Conservation (phyloP, 2,797 vertebrate genomes). For the Pelobates cultripes region DNA sequence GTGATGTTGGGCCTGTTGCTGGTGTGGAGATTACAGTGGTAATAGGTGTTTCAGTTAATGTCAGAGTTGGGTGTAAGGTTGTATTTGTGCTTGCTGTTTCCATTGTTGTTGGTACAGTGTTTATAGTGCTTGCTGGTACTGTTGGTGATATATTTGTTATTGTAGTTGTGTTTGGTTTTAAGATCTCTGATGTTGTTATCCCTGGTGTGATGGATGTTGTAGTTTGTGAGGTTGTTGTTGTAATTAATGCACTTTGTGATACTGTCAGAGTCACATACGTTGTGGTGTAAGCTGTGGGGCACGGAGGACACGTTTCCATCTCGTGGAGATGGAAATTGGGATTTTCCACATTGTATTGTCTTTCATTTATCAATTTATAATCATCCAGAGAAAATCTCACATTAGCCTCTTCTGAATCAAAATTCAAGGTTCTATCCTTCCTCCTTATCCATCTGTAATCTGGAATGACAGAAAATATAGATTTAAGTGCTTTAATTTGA, state of each 20-base stretch:
- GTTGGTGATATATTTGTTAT: neutral
- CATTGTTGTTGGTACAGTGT: neutral
- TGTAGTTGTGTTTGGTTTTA: neutral
- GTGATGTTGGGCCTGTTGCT: neutral
- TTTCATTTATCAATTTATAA: neutral
- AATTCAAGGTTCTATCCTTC: neutral
- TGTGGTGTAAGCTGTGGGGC: neutral
- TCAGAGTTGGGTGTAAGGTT: neutral
- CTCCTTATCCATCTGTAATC: constrained; percentile 3
- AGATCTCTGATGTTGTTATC: neutral
- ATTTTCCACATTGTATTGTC: neutral
- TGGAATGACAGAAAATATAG: neutral
- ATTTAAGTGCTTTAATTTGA: too few relatives aligned
- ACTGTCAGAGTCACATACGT: neutral
- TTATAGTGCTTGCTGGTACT: neutral
- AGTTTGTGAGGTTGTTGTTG: constrained; percentile 1
- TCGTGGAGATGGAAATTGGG: neutral
- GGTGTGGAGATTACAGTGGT: neutral
- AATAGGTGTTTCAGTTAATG: neutral
- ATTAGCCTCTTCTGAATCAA: neutral
- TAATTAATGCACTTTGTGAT: neutral
- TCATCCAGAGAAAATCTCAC: neutral
- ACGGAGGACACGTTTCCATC: neutral
- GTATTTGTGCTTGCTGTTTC: neutral
- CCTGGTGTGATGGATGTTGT: neutral